Evolutionary conservation across 2,113 vertebrate genomes (phyloP).

Genomic region (Oophaga pumilio): DNA sequence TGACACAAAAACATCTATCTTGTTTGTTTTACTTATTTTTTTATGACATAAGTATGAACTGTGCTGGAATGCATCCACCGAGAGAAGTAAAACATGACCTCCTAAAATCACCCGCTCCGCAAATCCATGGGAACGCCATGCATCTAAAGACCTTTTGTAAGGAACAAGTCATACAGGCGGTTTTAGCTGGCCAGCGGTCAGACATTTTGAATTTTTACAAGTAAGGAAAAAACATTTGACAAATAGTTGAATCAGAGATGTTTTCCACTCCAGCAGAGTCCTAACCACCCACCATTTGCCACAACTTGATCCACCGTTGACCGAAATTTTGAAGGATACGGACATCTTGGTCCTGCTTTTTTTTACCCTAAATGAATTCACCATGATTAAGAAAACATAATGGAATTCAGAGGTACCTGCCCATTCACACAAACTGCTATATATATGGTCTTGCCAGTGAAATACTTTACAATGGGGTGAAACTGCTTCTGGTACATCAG

Average conservation of each 20-base stretch:
- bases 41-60: constrained; percentile 21
- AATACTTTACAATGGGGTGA: too few species aligned
- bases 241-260: not conserved
- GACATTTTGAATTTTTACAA: not conserved
- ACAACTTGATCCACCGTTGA: not conserved
- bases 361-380: too few species aligned
- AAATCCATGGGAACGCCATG: constrained; percentile 19
- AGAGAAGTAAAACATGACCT: constrained; percentile 22
- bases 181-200: not conserved
- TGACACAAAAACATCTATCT: constrained; percentile 21
- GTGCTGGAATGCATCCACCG: not conserved
- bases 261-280: not conserved
- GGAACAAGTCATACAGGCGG: not conserved
- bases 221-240: not conserved
- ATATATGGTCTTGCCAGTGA: too few species aligned
- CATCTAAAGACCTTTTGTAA: not conserved
- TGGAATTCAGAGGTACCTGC: too few species aligned
- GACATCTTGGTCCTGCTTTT: not conserved
- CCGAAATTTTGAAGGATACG: too few species aligned
- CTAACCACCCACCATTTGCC: not conserved
- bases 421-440: too few species aligned
- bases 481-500: too few species aligned
- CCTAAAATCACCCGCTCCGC: not conserved
- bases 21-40: not conserved
- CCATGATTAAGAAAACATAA: too few species aligned